phyloP scores from a whole-genome alignment of 2,113 vertebrate genomes.

The Uropsilus gracilis region DNA sequence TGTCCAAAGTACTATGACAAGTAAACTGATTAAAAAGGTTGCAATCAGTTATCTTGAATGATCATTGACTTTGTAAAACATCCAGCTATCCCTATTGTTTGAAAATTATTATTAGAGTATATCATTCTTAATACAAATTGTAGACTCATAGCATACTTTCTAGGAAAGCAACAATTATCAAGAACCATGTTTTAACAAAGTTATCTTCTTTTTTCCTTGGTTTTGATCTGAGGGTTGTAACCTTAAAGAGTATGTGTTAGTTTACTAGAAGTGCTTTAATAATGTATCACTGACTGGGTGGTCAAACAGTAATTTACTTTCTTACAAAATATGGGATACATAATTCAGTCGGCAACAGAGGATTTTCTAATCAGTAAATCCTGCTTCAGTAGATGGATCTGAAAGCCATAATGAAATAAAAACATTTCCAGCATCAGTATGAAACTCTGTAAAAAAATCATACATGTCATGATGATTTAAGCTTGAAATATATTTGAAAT shows the following conservation, averaged over 20 bases:
- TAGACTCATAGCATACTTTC: not conserved
- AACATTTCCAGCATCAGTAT: not conserved
- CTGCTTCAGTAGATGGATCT: not conserved
- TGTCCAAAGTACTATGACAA: not conserved
- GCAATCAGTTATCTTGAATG: not conserved
- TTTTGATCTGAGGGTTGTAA: not conserved
- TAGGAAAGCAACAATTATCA: not conserved
- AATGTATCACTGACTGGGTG: not conserved
- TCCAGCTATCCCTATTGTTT: not conserved
- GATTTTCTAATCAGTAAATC: conserved; percentile 11
- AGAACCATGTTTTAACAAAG: not conserved
- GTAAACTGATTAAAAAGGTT: not conserved
- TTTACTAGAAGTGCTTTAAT: not conserved
- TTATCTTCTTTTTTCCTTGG: not conserved
- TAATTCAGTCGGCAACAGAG: not conserved
- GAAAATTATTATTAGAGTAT: not conserved
- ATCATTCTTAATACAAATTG: conserved; percentile 14
- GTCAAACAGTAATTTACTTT: not conserved
- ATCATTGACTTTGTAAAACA: not conserved
- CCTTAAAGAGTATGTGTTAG: not conserved
- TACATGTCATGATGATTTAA: not conserved
- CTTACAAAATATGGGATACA: not conserved
- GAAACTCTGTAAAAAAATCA: conserved; percentile 21
- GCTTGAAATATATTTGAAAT: conserved; percentile 24
- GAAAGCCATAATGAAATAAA: not conserved